Percentiles rank a stretch among this genome's conserved stretches.
Conservation (phyloP, 1,140 invertebrate species). For the Hycleus cichorii region DNA sequence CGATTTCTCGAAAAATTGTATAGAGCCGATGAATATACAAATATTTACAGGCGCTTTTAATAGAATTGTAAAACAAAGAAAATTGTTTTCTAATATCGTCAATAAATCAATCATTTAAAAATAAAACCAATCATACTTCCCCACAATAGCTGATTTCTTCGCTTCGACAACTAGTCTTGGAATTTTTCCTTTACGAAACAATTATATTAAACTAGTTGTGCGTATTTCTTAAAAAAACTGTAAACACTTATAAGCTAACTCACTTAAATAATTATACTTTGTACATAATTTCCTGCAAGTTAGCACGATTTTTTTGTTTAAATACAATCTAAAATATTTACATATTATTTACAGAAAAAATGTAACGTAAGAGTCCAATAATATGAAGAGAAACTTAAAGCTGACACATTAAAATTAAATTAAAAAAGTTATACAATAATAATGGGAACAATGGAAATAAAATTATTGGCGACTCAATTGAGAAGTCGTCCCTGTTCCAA, state of each 20-base stretch:
- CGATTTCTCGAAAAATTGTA: conserved; percentile 17
- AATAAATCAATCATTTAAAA: background rate
- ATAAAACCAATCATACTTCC: conserved; percentile 19
- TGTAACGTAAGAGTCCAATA: background rate
- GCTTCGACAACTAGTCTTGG: conserved; percentile 12
- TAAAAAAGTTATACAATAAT: background rate
- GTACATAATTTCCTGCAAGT: conserved; percentile 22
- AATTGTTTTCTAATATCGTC: no score
- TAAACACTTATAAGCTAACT: conserved; percentile 7
- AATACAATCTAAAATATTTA: conserved; percentile 26
- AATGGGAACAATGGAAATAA: background rate
- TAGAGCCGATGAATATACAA: conserved; percentile 39
- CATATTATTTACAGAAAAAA: conserved; percentile 12
- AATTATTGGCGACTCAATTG: background rate
- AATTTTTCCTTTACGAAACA: conserved; percentile 9
- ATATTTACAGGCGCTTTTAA: conserved; percentile 35
- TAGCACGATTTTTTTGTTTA: conserved; percentile 10
- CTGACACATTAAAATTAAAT: background rate
- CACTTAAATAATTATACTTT: conserved; percentile 25
- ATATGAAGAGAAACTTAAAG: background rate
- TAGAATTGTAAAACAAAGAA: background rate
- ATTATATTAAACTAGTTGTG: conserved; percentile 14
- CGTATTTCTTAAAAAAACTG: conserved; percentile 5
- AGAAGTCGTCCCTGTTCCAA: background rate
- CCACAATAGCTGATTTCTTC: conserved; percentile 9